A percentile compares a stretch with the other conserved stretches of the same genome.
Evolutionary conservation across 2,113 vertebrate species (phyloP).

Genomic region (Burhinus oedicnemus): DNA sequence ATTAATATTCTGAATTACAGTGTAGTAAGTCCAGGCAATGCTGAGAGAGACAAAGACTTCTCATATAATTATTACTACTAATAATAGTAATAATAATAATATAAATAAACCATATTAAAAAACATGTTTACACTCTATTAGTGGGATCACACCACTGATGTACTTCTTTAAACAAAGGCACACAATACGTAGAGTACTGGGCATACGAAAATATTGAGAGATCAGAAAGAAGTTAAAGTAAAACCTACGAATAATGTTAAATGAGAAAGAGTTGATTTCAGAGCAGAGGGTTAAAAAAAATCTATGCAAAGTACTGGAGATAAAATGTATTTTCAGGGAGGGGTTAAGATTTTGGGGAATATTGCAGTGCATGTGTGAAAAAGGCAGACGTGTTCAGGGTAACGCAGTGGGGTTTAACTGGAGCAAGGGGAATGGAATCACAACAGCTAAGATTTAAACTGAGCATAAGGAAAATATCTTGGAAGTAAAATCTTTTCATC

Average conservation of each 20-base stretch:
- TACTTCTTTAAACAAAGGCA: not conserved
- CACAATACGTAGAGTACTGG: not conserved
- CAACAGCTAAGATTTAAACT: not conserved
- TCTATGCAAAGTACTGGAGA: not conserved
- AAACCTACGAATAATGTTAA: not conserved
- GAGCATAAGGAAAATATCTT: not conserved
- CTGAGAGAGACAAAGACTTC: not conserved
- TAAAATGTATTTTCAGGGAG: not conserved
- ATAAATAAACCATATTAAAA: not conserved
- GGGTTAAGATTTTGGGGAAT: not conserved
- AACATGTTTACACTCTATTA: not conserved
- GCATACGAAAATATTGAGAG: not conserved
- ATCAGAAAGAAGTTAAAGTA: not conserved
- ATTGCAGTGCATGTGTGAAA: not conserved
- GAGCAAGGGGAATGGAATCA: not conserved
- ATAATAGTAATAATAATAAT: not conserved
- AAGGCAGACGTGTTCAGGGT: not conserved
- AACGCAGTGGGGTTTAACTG: fast-evolving
- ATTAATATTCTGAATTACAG: no score
- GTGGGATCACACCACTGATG: not conserved
- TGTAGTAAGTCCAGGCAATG: not conserved
- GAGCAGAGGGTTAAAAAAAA: not conserved
- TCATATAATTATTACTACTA: not conserved
- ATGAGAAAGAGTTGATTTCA: not conserved
- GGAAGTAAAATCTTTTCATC: not conserved